Evolutionary conservation across 2,888 invertebrate genomes (phyloP), one percentile per base, ranked within the genome.

Genomic region (Drosophila formosana): DNA sequence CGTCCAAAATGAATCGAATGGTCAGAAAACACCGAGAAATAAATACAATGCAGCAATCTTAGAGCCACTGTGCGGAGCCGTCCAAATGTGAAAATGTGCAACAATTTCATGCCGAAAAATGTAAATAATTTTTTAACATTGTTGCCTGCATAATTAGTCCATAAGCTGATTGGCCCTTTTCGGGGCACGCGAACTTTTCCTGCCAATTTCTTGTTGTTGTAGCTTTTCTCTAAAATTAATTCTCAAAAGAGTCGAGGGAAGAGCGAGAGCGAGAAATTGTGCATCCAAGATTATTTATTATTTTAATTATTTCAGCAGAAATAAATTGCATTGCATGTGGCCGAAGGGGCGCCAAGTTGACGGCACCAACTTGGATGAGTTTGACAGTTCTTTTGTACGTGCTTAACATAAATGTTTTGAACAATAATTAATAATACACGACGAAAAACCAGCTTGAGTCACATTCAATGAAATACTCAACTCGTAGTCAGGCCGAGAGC

Each of bases 341-440:
- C 65, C 66, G 39, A 64, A 61, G 64, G 61, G 82, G 82, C 83
- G 83, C 83, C 83, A 80, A 52, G 53, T 68, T 69, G 86, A 66
- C 88, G 83, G 67, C 80, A 47, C 63, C 60, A 34, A 65, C 80
- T 74, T 63, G 72, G 83, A 77, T 77, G 77, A 72, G 64, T 88
- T 77, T 88, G 83, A 82, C 87, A 88, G 80, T 72, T 80, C 77
- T 66, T 65, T 68, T 65, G 61, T 82, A 83, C 83, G 83, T 83
- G 89, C 71, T 68, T 64, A 55, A 82, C 75, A 82, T 86, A 76
- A 81, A 84, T 78, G 82, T 51, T 81, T 83, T 55, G 50, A 65
- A 56, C 50, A 68, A 72, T 82, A 83, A 87, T 84, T 81, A 82
- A 84, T 82, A 73, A 72, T 68, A 75, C 37, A 47, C 61, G 62